These are phyloP conservation scores for Sebastes steindachneri DNA, from an alignment of 2,797 vertebrate genomes.

Conservation along the genomic window DNA sequence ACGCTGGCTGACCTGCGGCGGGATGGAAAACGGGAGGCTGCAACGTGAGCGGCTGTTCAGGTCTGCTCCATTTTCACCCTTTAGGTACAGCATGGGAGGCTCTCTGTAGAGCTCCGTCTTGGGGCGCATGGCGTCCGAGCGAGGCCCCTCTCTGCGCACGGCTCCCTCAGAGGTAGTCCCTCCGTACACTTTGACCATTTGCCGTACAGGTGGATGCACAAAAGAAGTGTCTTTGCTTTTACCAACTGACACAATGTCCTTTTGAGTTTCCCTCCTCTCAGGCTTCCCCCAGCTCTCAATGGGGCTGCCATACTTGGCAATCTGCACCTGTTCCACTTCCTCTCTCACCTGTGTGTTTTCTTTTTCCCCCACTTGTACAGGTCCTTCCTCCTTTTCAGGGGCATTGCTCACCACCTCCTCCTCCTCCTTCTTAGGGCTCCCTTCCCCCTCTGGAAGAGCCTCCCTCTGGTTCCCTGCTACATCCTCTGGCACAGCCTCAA, in stretches of 20 bases:
- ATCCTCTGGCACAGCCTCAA: constrained; percentile 89
- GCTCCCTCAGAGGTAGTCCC: constrained; percentile 62
- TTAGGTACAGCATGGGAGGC: constrained; percentile 72
- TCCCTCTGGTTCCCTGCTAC: constrained; percentile 71
- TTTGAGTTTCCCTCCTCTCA: constrained; percentile 62
- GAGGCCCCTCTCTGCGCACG: constrained; percentile 71
- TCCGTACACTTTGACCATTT: constrained; percentile 72
- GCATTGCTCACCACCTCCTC: constrained; percentile 34
- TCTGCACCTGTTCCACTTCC: constrained; percentile 63
- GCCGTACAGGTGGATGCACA: constrained; percentile 55
- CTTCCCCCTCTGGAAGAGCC: constrained; percentile 72
- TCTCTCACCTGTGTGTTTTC: constrained; percentile 51
- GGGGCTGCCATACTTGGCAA: constrained; percentile 55
- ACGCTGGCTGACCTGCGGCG: constrained; percentile 67
- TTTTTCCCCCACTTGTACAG: constrained; percentile 40
- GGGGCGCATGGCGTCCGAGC: constrained; percentile 71
- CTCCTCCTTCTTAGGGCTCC: constrained; percentile 68
- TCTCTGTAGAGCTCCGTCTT: constrained; percentile 80
- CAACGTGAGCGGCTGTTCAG: constrained; percentile 66
- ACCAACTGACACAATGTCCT: constrained; percentile 36
- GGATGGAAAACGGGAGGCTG: constrained; percentile 75
- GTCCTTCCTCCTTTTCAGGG: constrained; percentile 51
- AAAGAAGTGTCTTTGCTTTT: constrained; percentile 68
- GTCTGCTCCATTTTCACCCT: constrained; percentile 75
- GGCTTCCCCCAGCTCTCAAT: constrained; percentile 45